A percentile compares a stretch with the other conserved stretches of the same genome.
Evolutionary conservation across 2,113 vertebrate genomes (phyloP).

Genomic region (Tringa solitaria): DNA sequence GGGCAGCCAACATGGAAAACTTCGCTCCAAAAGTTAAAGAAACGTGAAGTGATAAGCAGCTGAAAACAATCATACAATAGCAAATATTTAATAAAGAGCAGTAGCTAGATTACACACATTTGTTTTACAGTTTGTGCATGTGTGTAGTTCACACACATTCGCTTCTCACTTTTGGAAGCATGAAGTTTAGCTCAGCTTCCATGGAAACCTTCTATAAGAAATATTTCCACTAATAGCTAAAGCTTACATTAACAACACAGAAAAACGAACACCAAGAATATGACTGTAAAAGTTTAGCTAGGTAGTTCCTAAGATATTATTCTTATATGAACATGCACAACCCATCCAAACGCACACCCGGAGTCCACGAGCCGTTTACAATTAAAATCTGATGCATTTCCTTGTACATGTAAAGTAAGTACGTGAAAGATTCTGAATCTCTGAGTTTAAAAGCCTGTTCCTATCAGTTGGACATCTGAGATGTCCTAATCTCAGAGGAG

Average conservation of each 20-base stretch:
- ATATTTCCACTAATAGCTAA: background rate
- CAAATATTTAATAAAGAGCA: constrained; percentile 11
- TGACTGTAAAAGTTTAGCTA: background rate
- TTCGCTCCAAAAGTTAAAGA: background rate
- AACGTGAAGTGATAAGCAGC: background rate
- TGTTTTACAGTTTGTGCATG: background rate
- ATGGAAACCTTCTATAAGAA: background rate
- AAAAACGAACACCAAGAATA: background rate
- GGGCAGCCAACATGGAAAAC: background rate
- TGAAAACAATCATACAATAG: background rate
- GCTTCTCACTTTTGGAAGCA: background rate
- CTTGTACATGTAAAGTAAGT: background rate
- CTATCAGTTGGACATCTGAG: background rate
- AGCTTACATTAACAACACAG: background rate
- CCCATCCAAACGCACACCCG: background rate
- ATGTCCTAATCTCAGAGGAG: background rate
- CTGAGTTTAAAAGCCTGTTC: background rate
- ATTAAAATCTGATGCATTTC: background rate
- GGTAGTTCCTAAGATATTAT: background rate
- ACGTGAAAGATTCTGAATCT: background rate
- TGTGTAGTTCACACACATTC: background rate
- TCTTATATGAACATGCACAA: background rate
- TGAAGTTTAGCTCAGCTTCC: background rate
- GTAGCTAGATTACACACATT: background rate
- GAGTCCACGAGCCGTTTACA: background rate